These are phyloP conservation scores for Rambutsinella grinnellia DNA, from an alignment of 2,888 invertebrate species.

Conservation along the genomic window DNA sequence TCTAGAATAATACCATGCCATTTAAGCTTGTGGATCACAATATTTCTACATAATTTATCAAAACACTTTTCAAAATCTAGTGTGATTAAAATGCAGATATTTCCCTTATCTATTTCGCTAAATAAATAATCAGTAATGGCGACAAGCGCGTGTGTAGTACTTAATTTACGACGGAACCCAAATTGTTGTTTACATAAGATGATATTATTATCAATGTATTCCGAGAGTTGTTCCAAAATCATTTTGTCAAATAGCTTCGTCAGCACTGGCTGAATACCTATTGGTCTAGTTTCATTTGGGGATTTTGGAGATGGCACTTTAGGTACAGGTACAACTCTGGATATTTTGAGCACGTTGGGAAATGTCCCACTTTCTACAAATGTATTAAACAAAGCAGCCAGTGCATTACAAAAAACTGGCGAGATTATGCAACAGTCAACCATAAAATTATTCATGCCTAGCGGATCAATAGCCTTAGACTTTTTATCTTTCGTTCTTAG, in stretches of 20 bases:
- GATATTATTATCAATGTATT: conserved; percentile 18
- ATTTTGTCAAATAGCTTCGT: conserved; percentile 34
- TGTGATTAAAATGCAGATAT: too few relatives aligned
- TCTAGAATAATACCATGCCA: conserved; percentile 30
- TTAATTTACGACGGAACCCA: conserved; percentile 29
- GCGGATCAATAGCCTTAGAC: neutral
- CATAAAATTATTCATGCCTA: too few relatives aligned
- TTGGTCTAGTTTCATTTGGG: conserved; percentile 27
- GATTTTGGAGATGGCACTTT: conserved; percentile 6
- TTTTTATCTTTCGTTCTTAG: conserved; percentile 4
- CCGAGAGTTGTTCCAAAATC: conserved; percentile 7
- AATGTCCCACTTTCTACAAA: conserved; percentile 2
- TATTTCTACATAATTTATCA: conserved; percentile 21
- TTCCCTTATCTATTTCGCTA: too few relatives aligned
- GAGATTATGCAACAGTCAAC: neutral
- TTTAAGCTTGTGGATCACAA: conserved; percentile 20
- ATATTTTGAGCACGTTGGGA: conserved; percentile 5
- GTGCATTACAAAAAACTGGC: neutral
- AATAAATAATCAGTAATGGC: conserved; percentile 36
- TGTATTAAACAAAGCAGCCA: neutral
- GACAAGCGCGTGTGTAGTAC: conserved; percentile 25
- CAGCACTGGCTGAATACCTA: conserved; percentile 26
- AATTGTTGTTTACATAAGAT: conserved; percentile 23
- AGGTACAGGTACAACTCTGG: conserved; percentile 9
- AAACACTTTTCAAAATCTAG: too few relatives aligned